Evolutionary conservation across 2,888 invertebrate species (phyloP).

Genomic region (Chirona hameri): DNA sequence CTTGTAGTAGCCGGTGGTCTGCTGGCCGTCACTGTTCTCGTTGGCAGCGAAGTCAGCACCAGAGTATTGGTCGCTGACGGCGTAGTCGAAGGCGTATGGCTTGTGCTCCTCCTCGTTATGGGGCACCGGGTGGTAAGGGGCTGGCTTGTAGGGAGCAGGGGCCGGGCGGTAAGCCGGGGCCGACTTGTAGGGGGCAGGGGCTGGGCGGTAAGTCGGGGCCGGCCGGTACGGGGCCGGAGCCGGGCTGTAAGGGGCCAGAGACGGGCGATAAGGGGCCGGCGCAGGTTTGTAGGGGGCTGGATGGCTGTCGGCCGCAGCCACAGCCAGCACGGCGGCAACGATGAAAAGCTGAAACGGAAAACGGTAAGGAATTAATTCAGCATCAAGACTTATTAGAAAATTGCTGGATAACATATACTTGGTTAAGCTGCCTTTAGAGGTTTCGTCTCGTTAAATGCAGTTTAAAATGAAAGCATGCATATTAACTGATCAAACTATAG

Average conservation of each 20-base stretch:
- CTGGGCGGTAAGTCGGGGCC: conserved; percentile 44
- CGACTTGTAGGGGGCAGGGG: conserved; percentile 46
- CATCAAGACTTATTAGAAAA: too few relatives aligned
- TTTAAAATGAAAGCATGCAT: too few relatives aligned
- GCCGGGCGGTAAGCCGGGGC: conserved; percentile 25
- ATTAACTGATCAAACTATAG: too few relatives aligned
- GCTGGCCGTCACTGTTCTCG: conserved; percentile 61
- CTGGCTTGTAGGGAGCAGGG: not conserved
- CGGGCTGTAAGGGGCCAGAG: too few relatives aligned
- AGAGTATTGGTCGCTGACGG: conserved; percentile 58
- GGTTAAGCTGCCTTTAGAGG: too few relatives aligned
- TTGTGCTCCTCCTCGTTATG: conserved; percentile 57
- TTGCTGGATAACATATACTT: too few relatives aligned
- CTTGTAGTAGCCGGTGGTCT: conserved; percentile 61
- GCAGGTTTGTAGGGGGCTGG: not conserved
- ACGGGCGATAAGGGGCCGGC: too few relatives aligned
- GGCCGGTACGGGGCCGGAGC: conserved; percentile 34
- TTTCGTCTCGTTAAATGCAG: too few relatives aligned
- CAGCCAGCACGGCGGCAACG: conserved; percentile 30
- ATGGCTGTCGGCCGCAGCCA: conserved; percentile 23
- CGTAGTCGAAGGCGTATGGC: conserved; percentile 63
- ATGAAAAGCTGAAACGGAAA: conserved; percentile 30
- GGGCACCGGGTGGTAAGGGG: conserved; percentile 55
- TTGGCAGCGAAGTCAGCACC: conserved; percentile 62
- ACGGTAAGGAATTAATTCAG: too few relatives aligned